These are phyloP conservation scores for Montipora capricornis DNA, from an alignment of 64 coral and sea anemone genomes.

Conservation along the genomic window DNA sequence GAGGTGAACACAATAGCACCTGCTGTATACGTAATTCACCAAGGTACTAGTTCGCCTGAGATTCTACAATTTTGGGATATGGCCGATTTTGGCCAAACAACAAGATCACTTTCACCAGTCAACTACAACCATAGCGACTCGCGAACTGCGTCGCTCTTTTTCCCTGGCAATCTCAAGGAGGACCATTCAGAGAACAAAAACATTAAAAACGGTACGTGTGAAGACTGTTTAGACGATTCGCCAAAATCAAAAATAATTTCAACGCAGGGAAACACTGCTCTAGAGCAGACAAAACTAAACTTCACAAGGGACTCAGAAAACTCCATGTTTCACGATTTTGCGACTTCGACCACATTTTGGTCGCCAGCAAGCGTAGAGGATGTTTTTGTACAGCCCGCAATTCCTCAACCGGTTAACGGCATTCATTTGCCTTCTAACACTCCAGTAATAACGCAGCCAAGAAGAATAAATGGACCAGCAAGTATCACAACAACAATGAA, in stretches of 20 bases:
- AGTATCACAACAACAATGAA: conserved; percentile 86
- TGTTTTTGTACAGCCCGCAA: conserved; percentile 82
- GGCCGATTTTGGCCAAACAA: conserved; percentile 99
- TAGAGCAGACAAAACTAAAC: conserved; percentile 83
- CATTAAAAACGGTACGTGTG: conserved; percentile 93
- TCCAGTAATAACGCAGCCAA: conserved; percentile 68
- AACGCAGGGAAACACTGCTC: conserved; percentile 79
- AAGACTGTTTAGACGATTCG: conserved; percentile 95
- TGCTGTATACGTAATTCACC: conserved; percentile 94
- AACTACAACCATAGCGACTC: conserved; percentile 91
- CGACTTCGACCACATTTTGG: conserved; percentile 95
- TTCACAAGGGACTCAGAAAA: conserved; percentile 78
- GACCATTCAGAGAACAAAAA: conserved; percentile 88
- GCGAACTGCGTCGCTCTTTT: conserved; percentile 87
- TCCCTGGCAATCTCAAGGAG: conserved; percentile 82
- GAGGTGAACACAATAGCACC: conserved; percentile 96
- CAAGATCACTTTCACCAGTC: conserved; percentile 95
- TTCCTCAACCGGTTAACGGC: conserved; percentile 89
- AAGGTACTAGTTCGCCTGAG: conserved; percentile 79
- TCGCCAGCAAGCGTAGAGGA: conserved; percentile 92
- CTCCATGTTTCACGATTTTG: conserved; percentile 99
- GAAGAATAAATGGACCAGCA: conserved; percentile 74
- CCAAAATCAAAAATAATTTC: conserved; percentile 92
- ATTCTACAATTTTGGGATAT: conserved; percentile 87
- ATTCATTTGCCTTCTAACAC: conserved; percentile 89